Evolutionary conservation across 2,888 invertebrate species (phyloP).

Genomic region (Agrochola lota): DNA sequence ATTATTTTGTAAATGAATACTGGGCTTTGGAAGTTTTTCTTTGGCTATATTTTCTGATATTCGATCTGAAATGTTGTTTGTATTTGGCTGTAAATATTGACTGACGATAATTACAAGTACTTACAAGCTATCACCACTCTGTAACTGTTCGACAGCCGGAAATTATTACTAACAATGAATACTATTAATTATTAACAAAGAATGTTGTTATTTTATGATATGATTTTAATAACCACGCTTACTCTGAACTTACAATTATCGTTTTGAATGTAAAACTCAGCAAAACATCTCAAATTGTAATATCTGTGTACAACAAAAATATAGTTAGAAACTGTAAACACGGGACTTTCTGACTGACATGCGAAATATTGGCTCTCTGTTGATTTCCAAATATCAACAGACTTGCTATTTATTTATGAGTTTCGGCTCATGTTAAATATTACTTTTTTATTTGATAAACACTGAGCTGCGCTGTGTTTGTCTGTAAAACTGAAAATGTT

Average conservation of each 20-base stretch:
- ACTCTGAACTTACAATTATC: not conserved
- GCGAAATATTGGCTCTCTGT: slow-evolving; percentile 67
- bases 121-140: not conserved
- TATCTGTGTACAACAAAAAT: slow-evolving; percentile 48
- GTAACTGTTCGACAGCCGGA: not conserved
- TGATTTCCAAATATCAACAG: slow-evolving; percentile 65
- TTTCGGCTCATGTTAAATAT: slow-evolving; percentile 60
- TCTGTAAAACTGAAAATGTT: slow-evolving; percentile 1
- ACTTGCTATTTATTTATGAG: slow-evolving; percentile 66
- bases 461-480: slow-evolving; percentile 23
- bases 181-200: too few species aligned
- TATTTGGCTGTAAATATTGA: not conserved
- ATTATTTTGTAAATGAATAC: slow-evolving; percentile 38
- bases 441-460: slow-evolving; percentile 63
- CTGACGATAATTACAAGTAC: not conserved
- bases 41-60: not conserved
- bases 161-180: too few species aligned
- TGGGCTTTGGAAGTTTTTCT: not conserved
- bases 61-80: slow-evolving; percentile 2
- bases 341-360: slow-evolving; percentile 59
- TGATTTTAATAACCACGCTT: not conserved
- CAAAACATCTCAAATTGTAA: slow-evolving; percentile 40
- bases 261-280: slow-evolving; percentile 24
- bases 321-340: slow-evolving; percentile 53
- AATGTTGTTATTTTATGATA: too few species aligned